Evolutionary conservation across 2,797 vertebrate species (phyloP).

Genomic region (Propithecus perrieri): DNA sequence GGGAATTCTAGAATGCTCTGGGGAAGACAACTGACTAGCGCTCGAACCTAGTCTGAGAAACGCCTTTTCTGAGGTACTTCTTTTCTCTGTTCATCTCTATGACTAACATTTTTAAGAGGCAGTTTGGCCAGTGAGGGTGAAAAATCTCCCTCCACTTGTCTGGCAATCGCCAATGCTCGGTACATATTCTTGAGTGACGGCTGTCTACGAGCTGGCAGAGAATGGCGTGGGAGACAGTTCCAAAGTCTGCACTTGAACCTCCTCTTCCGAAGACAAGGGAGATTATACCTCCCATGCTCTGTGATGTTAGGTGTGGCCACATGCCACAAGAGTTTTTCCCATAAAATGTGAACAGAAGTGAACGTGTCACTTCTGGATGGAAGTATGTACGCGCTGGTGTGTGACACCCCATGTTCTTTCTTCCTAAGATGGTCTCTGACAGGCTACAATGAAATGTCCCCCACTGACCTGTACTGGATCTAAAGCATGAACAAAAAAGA

Average conservation of each 20-base stretch:
- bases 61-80: not conserved
- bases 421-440: not conserved
- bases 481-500: not conserved
- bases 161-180: not conserved
- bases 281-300: fast-evolving
- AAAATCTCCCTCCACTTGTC: not conserved
- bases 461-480: not conserved
- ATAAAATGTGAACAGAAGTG: not conserved
- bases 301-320: not conserved
- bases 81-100: not conserved
- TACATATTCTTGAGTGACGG: too few species aligned
- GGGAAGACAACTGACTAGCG: fast-evolving
- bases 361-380: not conserved
- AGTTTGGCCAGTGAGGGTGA: not conserved
- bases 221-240: fast-evolving
- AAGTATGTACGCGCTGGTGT: fast-evolving
- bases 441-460: not conserved
- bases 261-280: not conserved
- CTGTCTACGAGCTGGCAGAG: fast-evolving
- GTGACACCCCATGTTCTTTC: fast-evolving
- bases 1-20: not conserved
- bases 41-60: not conserved
- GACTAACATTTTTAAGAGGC: not conserved
- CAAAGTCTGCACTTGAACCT: fast-evolving
- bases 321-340: not conserved